A percentile compares a stretch with the other conserved stretches of the same genome.
These are phyloP conservation scores for Eilema depressum DNA, from an alignment of 2,888 invertebrate species.

Conservation along the genomic window DNA sequence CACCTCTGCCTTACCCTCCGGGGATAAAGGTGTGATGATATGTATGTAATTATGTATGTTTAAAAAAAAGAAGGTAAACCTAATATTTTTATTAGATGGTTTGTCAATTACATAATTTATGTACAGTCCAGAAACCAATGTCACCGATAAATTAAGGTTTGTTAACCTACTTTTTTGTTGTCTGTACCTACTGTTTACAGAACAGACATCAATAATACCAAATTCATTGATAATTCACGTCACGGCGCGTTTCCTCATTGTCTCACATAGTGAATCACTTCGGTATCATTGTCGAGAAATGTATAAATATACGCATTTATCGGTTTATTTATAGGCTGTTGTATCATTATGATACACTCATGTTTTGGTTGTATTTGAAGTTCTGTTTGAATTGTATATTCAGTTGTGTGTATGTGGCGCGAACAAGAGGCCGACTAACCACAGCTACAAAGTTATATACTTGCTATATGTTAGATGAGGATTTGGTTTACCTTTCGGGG, in stretches of 20 bases:
- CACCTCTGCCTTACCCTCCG: too few species aligned
- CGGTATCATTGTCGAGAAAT: conserved; percentile 43
- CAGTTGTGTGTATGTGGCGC: background rate
- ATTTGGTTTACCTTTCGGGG: too few species aligned
- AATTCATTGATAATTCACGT: conserved; percentile 66
- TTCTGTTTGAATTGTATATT: background rate
- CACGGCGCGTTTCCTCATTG: conserved; percentile 69
- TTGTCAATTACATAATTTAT: too few species aligned
- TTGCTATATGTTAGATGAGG: too few species aligned
- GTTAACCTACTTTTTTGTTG: background rate
- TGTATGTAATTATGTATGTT: too few species aligned
- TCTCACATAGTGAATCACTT: conserved; percentile 67
- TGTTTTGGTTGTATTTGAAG: conserved; percentile 2
- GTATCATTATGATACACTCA: conserved; percentile 30
- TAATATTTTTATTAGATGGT: too few species aligned
- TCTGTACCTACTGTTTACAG: conserved; percentile 44
- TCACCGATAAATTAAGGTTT: too few species aligned
- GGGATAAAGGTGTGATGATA: too few species aligned
- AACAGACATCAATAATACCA: conserved; percentile 32
- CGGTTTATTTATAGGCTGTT: conserved; percentile 44
- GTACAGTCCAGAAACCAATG: too few species aligned
- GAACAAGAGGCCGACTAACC: too few species aligned
- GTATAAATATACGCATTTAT: conserved; percentile 38
- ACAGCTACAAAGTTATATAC: too few species aligned
- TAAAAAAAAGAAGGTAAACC: too few species aligned